Evolutionary conservation across 2,113 vertebrate genomes (phyloP).

Genomic region (Engraulis encrasicolus): DNA sequence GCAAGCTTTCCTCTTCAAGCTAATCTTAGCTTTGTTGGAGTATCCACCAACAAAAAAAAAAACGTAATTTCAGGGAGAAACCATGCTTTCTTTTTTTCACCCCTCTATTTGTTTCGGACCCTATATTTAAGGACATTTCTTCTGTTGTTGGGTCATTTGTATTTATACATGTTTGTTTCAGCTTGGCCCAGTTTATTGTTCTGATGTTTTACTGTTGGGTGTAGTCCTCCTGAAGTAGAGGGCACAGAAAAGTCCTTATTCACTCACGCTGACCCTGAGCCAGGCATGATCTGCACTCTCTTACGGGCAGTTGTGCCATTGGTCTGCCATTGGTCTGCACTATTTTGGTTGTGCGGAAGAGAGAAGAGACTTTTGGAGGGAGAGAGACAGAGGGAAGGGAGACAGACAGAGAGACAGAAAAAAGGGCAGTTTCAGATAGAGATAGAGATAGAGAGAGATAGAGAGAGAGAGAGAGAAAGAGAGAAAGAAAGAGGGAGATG

Average conservation of each 20-base stretch:
- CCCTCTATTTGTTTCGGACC: not conserved
- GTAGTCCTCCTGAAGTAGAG: slow-evolving; percentile 46
- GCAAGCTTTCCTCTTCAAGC: not conserved
- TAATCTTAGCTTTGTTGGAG: not conserved
- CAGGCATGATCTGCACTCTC: slow-evolving; percentile 56
- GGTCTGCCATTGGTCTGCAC: too few relatives aligned
- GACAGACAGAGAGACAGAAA: slow-evolving; percentile 47
- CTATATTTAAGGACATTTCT: not conserved
- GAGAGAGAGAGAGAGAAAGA: too few relatives aligned
- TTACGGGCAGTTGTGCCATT: slow-evolving; percentile 56
- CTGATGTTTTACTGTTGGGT: slow-evolving; percentile 59
- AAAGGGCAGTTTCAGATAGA: too few relatives aligned
- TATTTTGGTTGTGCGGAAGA: too few relatives aligned
- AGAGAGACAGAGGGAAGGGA: too few relatives aligned
- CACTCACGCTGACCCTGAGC: slow-evolving; percentile 54
- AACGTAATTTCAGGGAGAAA: too few relatives aligned
- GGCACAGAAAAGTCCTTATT: slow-evolving; percentile 59
- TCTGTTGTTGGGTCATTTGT: not conserved
- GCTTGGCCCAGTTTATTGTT: slow-evolving; percentile 23
- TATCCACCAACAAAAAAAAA: too few relatives aligned
- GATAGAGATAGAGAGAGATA: too few relatives aligned
- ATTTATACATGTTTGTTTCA: not conserved
- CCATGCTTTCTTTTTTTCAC: not conserved
- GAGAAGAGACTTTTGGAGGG: too few relatives aligned
- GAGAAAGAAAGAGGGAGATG: too few relatives aligned